Conservation (phyloP, 1,140 invertebrate species). For the Bombus waltoni region DNA sequence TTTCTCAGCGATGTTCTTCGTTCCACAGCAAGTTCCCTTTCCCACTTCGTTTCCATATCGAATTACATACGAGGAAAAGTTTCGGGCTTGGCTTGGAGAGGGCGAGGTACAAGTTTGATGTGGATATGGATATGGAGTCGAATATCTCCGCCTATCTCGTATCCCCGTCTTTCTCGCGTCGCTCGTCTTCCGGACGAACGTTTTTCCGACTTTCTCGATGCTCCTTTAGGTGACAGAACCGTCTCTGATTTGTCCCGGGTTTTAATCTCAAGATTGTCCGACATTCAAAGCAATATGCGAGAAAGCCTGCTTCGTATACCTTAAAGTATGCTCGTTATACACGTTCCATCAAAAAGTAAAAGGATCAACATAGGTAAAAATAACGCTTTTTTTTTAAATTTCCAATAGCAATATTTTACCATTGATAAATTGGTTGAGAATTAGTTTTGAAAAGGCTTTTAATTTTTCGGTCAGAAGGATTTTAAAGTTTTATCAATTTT, state of each 20-base stretch:
- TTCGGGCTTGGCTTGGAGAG: slow-evolving; percentile 68
- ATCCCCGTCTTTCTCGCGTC: slow-evolving; percentile 55
- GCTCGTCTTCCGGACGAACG: slow-evolving; percentile 37
- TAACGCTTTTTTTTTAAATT: background rate
- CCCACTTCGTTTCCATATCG: slow-evolving; percentile 72
- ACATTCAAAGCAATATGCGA: slow-evolving; percentile 52
- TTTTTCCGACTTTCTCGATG: slow-evolving; percentile 52
- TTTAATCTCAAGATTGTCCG: slow-evolving; percentile 74
- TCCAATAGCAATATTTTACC: background rate
- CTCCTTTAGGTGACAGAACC: slow-evolving; percentile 66
- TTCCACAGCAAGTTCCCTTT: slow-evolving; percentile 56
- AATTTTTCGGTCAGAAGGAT: background rate
- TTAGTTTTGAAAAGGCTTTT: background rate
- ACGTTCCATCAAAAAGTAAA: background rate
- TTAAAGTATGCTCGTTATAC: background rate
- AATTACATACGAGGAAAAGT: slow-evolving; percentile 76
- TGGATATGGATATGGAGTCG: slow-evolving; percentile 71
- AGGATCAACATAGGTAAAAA: background rate
- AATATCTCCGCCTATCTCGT: slow-evolving; percentile 66
- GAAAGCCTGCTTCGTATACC: slow-evolving; percentile 11
- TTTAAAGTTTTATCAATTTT: background rate
- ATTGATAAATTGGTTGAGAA: background rate
- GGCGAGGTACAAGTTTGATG: slow-evolving; percentile 73
- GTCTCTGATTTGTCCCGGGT: slow-evolving; percentile 63
- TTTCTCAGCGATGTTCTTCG: slow-evolving; percentile 50